Evolutionary conservation across 2,797 vertebrate genomes (phyloP).

Genomic region (Protosalanx chinensis): DNA sequence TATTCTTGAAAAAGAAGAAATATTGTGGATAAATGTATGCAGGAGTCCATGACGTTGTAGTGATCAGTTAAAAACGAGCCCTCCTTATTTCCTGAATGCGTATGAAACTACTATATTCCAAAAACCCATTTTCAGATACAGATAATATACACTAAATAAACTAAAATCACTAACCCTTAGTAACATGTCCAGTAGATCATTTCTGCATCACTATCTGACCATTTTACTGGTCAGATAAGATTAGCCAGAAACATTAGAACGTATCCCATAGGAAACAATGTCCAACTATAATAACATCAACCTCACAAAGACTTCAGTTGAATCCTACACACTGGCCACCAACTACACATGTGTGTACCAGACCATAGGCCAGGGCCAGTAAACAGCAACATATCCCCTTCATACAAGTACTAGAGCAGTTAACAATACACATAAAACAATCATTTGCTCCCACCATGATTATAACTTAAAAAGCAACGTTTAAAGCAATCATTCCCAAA

Average conservation of each 20-base stretch:
- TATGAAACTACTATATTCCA: not conserved
- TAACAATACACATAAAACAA: conserved; percentile 21
- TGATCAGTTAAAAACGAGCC: not conserved
- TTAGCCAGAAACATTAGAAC: not conserved
- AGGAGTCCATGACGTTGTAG: not conserved
- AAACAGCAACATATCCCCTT: not conserved
- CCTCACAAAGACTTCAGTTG: no score
- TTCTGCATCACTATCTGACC: not conserved
- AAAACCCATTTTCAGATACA: not conserved
- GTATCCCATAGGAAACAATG: not conserved
- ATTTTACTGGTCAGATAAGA: not conserved
- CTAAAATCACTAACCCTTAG: not conserved
- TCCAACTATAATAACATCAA: not conserved
- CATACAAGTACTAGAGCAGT: not conserved
- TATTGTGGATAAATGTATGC: not conserved
- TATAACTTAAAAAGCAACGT: conserved; percentile 28
- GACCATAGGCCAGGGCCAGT: not conserved
- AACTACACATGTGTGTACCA: not conserved
- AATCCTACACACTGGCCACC: not conserved
- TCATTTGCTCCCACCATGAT: conserved; percentile 38
- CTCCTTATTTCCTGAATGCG: not conserved
- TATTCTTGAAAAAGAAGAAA: not conserved
- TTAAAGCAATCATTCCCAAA: conserved; percentile 12
- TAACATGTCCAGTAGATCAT: not conserved
- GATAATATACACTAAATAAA: not conserved